Conservation (phyloP, 2,113 vertebrate genomes). For the Phoxinus phoxinus region DNA sequence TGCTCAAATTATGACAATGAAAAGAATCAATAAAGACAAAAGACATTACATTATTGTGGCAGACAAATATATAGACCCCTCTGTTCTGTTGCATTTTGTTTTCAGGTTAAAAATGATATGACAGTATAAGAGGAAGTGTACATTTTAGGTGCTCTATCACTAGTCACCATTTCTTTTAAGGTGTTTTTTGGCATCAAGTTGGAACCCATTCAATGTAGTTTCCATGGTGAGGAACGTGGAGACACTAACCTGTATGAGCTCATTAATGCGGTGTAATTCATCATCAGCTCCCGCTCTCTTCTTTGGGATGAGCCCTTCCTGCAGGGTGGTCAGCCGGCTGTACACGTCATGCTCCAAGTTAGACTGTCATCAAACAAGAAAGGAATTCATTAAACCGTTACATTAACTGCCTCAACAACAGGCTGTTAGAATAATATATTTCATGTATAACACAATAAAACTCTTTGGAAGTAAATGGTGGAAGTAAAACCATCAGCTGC, state of each 20-base stretch:
- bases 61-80: not conserved
- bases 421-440: not conserved
- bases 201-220: not conserved
- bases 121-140: not conserved
- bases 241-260: constrained; percentile 91
- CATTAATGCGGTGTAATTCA: constrained; percentile 95
- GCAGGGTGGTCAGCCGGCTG: constrained; percentile 90
- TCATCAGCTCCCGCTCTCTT: constrained; percentile 93
- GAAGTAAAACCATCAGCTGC: not conserved
- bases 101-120: not conserved
- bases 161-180: not conserved
- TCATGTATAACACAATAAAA: not conserved
- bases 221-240: not conserved
- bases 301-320: constrained; percentile 97
- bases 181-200: not conserved
- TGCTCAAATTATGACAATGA: no score
- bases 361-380: constrained; percentile 73
- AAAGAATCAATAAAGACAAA: no score
- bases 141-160: not conserved
- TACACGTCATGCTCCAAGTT: constrained; percentile 96
- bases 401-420: not conserved
- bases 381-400: not conserved
- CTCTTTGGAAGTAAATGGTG: not conserved
- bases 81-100: not conserved
- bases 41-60: no score